A percentile compares a stretch with the other conserved stretches of the same genome.
Conservation (phyloP, 1,140 invertebrate species). For the Drosophila navojoa region DNA sequence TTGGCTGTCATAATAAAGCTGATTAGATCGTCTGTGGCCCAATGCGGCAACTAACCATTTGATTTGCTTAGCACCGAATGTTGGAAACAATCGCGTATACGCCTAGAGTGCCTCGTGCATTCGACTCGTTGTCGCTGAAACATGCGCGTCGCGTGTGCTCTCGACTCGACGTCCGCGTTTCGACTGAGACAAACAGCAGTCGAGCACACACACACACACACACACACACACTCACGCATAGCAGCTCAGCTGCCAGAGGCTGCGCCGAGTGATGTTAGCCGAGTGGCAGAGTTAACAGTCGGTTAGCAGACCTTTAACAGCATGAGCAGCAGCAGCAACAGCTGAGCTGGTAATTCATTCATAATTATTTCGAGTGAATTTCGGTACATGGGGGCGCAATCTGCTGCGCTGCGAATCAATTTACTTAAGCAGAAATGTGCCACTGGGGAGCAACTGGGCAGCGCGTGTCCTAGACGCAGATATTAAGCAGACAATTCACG, state of each 20-base stretch:
- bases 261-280: slow-evolving; percentile 48
- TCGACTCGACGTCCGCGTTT: slow-evolving; percentile 63
- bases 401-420: slow-evolving; percentile 58
- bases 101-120: slow-evolving; percentile 45
- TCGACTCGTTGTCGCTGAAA: slow-evolving; percentile 32
- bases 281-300: slow-evolving; percentile 35
- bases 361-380: slow-evolving; percentile 74
- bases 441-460: slow-evolving; percentile 66
- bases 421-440: slow-evolving; percentile 61
- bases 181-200: slow-evolving; percentile 43
- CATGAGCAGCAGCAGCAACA: slow-evolving; percentile 40
- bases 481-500: slow-evolving; percentile 36
- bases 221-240: too few relatives aligned
- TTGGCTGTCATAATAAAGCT: slow-evolving; percentile 30
- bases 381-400: neutral
- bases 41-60: slow-evolving; percentile 39
- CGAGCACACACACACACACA: slow-evolving; percentile 5
- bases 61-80: slow-evolving; percentile 27
- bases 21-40: slow-evolving; percentile 5
- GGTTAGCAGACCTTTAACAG: slow-evolving; percentile 49
- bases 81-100: slow-evolving; percentile 60
- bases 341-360: slow-evolving; percentile 61
- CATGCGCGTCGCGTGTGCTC: slow-evolving; percentile 68
- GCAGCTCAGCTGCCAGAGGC: slow-evolving; percentile 31
- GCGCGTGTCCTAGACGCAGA: slow-evolving; percentile 53